A percentile compares a stretch with the other conserved stretches of the same genome.
Conservation (phyloP, 2,797 vertebrate genomes). For the Ambastaia sidthimunki region DNA sequence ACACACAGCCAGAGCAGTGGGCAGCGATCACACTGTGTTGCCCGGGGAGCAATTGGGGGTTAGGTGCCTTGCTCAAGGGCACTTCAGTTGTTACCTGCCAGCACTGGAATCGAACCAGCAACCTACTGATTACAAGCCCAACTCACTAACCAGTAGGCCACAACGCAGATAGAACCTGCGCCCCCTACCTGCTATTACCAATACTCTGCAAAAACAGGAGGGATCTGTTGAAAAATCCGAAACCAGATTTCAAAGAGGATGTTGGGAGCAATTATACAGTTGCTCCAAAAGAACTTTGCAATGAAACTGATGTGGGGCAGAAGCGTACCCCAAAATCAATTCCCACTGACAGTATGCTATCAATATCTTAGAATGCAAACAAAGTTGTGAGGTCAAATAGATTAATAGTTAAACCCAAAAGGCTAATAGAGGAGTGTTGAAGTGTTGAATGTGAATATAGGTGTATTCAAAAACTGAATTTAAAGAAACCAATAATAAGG, state of each 20-base stretch:
- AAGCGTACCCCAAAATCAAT: neutral
- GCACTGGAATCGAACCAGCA: too few relatives aligned
- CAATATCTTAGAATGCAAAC: neutral
- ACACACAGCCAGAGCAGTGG: too few relatives aligned
- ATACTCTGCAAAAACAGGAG: too few relatives aligned
- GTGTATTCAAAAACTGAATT: neutral
- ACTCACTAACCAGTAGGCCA: too few relatives aligned
- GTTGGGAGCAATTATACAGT: neutral
- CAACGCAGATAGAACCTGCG: too few relatives aligned
- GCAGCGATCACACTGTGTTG: too few relatives aligned
- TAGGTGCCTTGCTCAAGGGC: too few relatives aligned
- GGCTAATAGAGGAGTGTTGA: neutral
- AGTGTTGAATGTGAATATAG: neutral
- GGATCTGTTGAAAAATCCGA: neutral
- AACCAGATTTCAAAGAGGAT: neutral
- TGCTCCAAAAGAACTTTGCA: too few relatives aligned
- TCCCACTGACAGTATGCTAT: neutral
- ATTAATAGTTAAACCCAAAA: slow-evolving; percentile 2
- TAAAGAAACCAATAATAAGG: neutral
- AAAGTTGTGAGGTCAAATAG: neutral
- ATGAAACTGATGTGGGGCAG: neutral
- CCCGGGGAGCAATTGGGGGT: too few relatives aligned
- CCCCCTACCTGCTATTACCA: too few relatives aligned
- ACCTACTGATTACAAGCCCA: too few relatives aligned
- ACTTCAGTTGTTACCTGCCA: too few relatives aligned